Evolutionary conservation across 2,113 vertebrate genomes (phyloP).

Genomic region (Caloenas nicobarica): DNA sequence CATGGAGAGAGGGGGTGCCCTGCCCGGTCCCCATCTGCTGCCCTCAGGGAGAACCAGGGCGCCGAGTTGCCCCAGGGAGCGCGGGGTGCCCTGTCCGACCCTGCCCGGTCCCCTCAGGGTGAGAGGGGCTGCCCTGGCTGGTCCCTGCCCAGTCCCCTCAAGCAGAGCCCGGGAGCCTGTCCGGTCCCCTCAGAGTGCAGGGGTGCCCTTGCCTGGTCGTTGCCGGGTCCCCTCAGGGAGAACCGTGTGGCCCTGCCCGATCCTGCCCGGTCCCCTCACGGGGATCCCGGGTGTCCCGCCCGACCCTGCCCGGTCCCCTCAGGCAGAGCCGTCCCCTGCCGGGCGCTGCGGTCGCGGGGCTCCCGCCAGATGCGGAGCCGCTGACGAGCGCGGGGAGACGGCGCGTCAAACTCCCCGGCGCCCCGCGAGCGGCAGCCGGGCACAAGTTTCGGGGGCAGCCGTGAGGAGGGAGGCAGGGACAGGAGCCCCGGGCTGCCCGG

Average conservation of each 20-base stretch:
- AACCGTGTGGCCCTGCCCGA: no score
- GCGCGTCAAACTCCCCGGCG: neutral
- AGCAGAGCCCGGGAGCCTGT: no score
- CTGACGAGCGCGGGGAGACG: no score
- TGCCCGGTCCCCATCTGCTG: no score
- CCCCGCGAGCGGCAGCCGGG: neutral
- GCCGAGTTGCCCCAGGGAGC: no score
- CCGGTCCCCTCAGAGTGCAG: neutral
- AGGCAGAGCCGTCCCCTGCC: neutral
- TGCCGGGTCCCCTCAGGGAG: no score
- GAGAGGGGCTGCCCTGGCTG: neutral
- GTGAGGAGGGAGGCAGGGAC: neutral
- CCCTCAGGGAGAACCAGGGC: neutral
- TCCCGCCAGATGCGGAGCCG: neutral
- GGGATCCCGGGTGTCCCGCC: no score
- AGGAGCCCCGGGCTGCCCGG: neutral
- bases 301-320: neutral
- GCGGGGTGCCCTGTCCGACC: neutral
- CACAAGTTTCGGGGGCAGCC: conserved; percentile 27
- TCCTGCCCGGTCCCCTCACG: no score
- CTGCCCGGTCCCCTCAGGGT: no score
- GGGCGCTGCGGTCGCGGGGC: neutral
- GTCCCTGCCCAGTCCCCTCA: neutral
- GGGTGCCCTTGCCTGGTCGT: no score
- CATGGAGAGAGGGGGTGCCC: no score